Percentiles rank a stretch among this genome's conserved stretches.
Evolutionary conservation across 2,797 vertebrate species (phyloP).

Genomic region (Melopsittacus undulatus): DNA sequence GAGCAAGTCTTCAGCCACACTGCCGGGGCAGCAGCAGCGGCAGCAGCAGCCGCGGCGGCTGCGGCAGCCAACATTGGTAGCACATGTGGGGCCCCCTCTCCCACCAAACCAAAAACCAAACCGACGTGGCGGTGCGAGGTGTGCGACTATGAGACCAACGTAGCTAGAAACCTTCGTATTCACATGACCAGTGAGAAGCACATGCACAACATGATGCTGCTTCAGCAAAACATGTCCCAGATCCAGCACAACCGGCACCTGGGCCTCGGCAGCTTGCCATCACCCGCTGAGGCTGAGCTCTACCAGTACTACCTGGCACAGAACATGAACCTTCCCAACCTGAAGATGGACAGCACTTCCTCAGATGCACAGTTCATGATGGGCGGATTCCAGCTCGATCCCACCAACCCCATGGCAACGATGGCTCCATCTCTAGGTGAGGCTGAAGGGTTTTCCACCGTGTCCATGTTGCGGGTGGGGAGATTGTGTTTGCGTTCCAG

Average conservation of each 20-base stretch:
- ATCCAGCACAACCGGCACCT: conserved; percentile 91
- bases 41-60: conserved; percentile 79
- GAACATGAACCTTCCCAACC: conserved; percentile 93
- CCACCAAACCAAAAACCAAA: conserved; percentile 98
- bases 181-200: conserved; percentile 99
- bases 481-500: fast-evolving
- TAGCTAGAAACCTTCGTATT: conserved; percentile 96
- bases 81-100: conserved; percentile 92
- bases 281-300: conserved; percentile 92
- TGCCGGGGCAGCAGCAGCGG: conserved; percentile 85
- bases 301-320: conserved; percentile 99
- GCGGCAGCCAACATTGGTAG: conserved; percentile 86
- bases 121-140: conserved; percentile 99
- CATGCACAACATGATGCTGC: conserved; percentile 99
- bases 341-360: conserved; percentile 91
- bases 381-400: conserved; percentile 94
- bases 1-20: conserved; percentile 95
- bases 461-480: background rate
- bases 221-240: conserved; percentile 97
- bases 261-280: conserved; percentile 90
- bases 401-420: conserved; percentile 85
- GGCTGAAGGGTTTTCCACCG: background rate
- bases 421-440: conserved; percentile 93
- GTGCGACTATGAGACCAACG: conserved; percentile 99
- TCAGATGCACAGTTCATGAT: conserved; percentile 93